phyloP scores from a whole-genome alignment of 2,888 invertebrate genomes.

The Saturnia japonica region DNA sequence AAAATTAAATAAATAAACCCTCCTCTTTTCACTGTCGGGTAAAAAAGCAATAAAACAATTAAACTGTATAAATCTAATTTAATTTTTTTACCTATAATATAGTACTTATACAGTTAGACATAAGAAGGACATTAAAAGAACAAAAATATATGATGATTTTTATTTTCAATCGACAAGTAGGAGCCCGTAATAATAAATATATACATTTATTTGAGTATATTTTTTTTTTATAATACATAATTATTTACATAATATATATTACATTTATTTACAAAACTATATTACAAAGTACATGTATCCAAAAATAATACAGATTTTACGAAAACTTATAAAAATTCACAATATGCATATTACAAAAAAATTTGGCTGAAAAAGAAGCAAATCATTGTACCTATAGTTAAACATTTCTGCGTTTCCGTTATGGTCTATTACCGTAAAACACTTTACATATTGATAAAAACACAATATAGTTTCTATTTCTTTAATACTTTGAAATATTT shows the following conservation, averaged over 20 bases:
- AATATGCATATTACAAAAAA: background rate
- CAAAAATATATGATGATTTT: background rate
- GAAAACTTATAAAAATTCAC: background rate
- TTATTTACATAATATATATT: background rate
- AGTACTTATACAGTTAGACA: background rate
- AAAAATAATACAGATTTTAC: no score
- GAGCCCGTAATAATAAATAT: conserved; percentile 1
- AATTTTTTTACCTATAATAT: background rate
- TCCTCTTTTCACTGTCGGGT: no score
- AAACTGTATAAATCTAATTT: background rate
- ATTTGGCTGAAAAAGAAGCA: background rate
- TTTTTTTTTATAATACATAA: background rate
- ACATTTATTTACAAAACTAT: background rate
- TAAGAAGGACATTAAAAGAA: conserved; percentile 4
- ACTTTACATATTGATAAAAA: no score
- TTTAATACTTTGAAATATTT: no score
- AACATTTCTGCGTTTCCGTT: background rate
- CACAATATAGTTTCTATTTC: no score
- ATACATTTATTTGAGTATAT: background rate
- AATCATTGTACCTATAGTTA: background rate
- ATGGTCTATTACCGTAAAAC: background rate
- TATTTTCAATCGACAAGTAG: background rate
- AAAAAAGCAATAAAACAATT: background rate
- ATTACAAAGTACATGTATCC: background rate
- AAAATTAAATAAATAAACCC: no score